phyloP scores from a whole-genome alignment of 2,888 invertebrate species.

The Cephus pulcher region DNA sequence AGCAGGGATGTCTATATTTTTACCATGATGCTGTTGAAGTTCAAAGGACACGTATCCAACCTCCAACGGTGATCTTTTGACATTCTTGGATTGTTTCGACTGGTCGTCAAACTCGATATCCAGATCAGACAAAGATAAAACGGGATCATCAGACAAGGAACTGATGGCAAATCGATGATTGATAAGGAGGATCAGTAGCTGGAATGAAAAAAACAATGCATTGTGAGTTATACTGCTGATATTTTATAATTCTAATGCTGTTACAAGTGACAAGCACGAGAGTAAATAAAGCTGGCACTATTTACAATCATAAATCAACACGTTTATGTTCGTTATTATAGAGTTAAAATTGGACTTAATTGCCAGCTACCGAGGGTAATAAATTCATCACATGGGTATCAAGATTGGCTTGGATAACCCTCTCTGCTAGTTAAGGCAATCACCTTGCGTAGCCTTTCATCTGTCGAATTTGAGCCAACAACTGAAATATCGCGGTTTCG shows the following conservation, averaged over 20 bases:
- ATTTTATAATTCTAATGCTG: not conserved
- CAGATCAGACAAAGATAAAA: not conserved
- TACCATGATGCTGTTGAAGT: constrained; percentile 7
- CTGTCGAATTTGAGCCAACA: constrained; percentile 6
- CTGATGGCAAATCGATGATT: not conserved
- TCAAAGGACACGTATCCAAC: constrained; percentile 19
- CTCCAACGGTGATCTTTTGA: constrained; percentile 18
- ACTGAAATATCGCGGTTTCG: not conserved
- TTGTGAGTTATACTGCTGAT: not conserved
- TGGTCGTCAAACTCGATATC: not conserved
- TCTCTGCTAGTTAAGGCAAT: not conserved
- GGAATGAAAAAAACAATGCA: not conserved
- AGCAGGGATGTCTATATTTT: constrained; percentile 13
- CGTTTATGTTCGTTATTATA: not conserved
- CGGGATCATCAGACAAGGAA: not conserved
- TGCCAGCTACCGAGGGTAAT: not conserved
- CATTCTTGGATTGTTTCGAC: constrained; percentile 12
- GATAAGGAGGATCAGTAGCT: not conserved
- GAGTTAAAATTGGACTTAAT: constrained; percentile 10
- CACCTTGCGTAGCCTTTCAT: constrained; percentile 6
- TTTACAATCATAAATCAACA: not conserved
- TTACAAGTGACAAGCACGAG: not conserved
- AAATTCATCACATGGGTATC: not conserved
- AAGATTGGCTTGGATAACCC: not conserved
- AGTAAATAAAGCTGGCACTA: not conserved